A percentile compares a stretch with the other conserved stretches of the same genome.
Conservation (phyloP, 1,140 invertebrate species). For the Macrosteles quadrilineatus region DNA sequence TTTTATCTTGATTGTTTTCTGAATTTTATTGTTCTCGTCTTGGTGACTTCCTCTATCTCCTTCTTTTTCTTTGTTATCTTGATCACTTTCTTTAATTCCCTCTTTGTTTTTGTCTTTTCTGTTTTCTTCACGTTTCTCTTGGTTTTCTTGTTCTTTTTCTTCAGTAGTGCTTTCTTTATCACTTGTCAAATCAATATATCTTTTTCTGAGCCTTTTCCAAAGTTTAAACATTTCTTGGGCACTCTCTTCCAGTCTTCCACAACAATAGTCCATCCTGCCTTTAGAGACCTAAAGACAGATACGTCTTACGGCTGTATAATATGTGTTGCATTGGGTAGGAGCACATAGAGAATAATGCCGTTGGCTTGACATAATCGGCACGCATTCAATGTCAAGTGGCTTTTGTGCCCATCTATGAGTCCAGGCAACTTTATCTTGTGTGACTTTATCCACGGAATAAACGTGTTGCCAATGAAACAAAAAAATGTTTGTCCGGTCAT, state of each 20-base stretch:
- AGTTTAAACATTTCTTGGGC: not conserved
- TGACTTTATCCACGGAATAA: not conserved
- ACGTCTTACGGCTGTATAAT: not conserved
- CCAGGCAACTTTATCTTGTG: not conserved
- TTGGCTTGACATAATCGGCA: not conserved
- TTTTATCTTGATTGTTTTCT: too few species aligned
- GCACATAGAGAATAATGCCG: not conserved
- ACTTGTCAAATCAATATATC: not conserved
- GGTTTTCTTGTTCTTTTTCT: not conserved
- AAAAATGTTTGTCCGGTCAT: conserved; percentile 41
- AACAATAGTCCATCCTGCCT: not conserved
- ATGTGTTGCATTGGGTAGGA: not conserved
- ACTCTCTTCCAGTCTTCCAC: not conserved
- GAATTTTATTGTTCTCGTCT: not conserved
- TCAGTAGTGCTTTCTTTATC: not conserved
- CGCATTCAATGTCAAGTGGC: not conserved
- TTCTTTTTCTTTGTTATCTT: not conserved
- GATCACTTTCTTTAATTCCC: not conserved
- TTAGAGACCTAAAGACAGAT: not conserved
- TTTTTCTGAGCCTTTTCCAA: not conserved
- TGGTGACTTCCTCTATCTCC: not conserved
- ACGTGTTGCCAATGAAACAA: not conserved
- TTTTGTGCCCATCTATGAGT: not conserved
- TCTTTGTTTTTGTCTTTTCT: not conserved
- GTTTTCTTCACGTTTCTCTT: not conserved